Evolutionary conservation across 2,113 vertebrate species (phyloP), one percentile per base, ranked within the genome.

Genomic region (Cyprinodon brontotheroides): DNA sequence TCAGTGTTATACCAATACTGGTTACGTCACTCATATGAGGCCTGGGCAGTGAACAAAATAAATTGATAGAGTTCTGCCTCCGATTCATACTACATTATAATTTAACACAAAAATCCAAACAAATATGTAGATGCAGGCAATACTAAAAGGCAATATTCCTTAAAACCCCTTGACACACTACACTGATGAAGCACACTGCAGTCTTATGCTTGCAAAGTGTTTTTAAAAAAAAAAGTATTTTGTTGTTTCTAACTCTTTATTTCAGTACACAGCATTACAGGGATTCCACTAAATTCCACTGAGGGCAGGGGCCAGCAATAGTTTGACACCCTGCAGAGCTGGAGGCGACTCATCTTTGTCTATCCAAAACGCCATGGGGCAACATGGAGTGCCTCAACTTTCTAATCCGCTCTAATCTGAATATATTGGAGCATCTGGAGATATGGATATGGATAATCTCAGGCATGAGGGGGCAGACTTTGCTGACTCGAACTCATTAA

Each of bases 361-460:
- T 87, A 75, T 67, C 72, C 71, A 79, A 72, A 88, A 86, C 74
- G 88, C 86, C 84, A 79, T 43, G 79, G 74, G 85, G 87, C 74
- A 77, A 84, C 85, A 80, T 79, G 74, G 78, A 85, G 87, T 74
- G 48, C 80, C 80, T 81, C 82, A 85, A 75, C 62, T 53, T 89
- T 87, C 88, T 94, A 94, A 94, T 93, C 92, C 93, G 77, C 83
- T 84, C 87, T 94, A 93, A 94, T 93, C 93, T 94, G 87, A 81
- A 90, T 89, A 91, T 90, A 86, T 87, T 53, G 80, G 86, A 91
- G 89, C 89, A 92, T 86, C 85, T 92, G 90, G 82, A 91, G 90
- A 93, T 86, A 89, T 78, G 90, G 91, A 93, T 93, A 93, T 78
- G 89, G 87, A 82, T 93, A 92, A 92, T 93, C 92, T 87, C 76